Evolutionary conservation across 2,113 vertebrate genomes (phyloP), one percentile per base, ranked within the genome.

Genomic region (Charina bottae): DNA sequence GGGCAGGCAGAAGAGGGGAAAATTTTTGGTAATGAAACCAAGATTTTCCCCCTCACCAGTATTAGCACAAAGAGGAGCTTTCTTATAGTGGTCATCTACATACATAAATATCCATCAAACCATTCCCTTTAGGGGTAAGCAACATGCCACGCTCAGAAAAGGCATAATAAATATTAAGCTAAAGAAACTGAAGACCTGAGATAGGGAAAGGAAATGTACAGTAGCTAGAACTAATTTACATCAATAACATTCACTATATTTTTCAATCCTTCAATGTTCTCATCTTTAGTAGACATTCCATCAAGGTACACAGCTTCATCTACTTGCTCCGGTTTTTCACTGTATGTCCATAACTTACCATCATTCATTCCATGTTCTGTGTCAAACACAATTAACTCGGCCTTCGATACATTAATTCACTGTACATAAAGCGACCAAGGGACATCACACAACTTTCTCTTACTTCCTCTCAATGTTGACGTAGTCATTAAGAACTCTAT

Each of bases 11-110:
- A 13, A 23, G 13, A 33, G 0, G 42, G 24, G 33, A 60, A 89
- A 0, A 15, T 7, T 90, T 68, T 93, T 58, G 85, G 68, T 87
- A 93, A 96, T 23, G 62, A 78, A 7, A 33, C 42, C 72, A 42
- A 78, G 33, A 21, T 33, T 72, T 21, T 42, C 4, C 72, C 72
- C 28, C 17, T 78, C 37, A 17, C 33, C 42, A 78, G 17, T 21
- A 21, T 42, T 78, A 78, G 72, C 72, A 78, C 72, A 78, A 78
- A 78, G 72, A 37, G 42, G 17, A 33, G 72, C 42, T 78, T 78
- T 78, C 72, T 78, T 42, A 78, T 21, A 78, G 72, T 78, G 33
- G 72, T 42, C 19, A 78, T 9, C 33, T 37, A 37, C 33, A 2
- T 37, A 78, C 33, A 78, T 42, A 78, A 78, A 78, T 19, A 78